Evolutionary conservation across 2,888 invertebrate species (phyloP), one percentile per base, ranked within the genome.

Genomic region (Vesta saturnalis): DNA sequence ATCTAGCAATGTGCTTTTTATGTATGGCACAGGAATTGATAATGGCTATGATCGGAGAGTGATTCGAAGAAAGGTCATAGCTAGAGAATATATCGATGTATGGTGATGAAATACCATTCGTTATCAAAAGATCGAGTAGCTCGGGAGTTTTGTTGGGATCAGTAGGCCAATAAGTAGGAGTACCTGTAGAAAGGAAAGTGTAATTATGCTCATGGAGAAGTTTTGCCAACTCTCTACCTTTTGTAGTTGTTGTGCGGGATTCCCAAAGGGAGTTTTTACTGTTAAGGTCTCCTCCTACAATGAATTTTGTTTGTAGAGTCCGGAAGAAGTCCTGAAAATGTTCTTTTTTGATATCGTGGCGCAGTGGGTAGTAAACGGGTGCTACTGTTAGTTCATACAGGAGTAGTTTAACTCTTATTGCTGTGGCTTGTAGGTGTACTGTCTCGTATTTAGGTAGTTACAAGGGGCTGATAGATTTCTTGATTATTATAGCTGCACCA

Each of bases 1-100:
- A 57, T 57, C 30, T 39, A n/a, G 30, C 23, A 57, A 57, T 30
- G 10, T 57, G 39, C n/a, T 30, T 30, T 57, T 57, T 39, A 35
- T 57, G 30, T 14, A 57, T 57, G 23, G 14, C 39, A 57, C 14
- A 57, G 6, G 57, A 57, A 30, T 10, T 30, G 30, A 10, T 30
- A 30, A 10, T 30, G 4, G 30, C 57, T 57, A 57, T 57, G 14
- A 57, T 57, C 3, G 35, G 30, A 18, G 57, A 35, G 18, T 57
- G 30, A 43, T 43, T 12, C 12, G 12, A 43, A 14, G 12, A 43
- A 43, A 3, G 43, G 30, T 30, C 30, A 30, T 30, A 30, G 30
- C 10, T 30, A 30, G 30, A 30, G 10, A 4, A 4, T 6, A 30
- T 30, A 30, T 10, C 30, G n/a, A n/a, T n/a, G 4, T 30, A 30